Evolutionary conservation across 92 coral and sea anemone genomes (phyloP), one percentile per base, ranked within the genome.

Genomic region (Montipora capitata): DNA sequence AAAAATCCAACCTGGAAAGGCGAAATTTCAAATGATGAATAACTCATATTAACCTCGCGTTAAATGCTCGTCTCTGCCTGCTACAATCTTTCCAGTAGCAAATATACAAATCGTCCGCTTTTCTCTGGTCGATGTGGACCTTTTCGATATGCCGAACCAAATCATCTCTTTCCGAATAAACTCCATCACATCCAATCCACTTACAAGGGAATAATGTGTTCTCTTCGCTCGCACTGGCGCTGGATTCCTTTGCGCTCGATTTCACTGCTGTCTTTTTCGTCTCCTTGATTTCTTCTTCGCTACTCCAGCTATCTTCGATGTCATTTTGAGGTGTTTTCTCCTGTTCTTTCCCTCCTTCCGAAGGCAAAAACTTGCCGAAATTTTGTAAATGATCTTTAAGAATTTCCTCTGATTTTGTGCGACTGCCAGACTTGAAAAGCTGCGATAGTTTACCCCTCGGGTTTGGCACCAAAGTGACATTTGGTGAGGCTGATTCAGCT

Each of bases 21-120:
- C 15, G 14, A n/a, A 59, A 59, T 59, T 12, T 10, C 72, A 67
- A 67, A 67, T 38, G 10, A 89, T 20, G 90, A 72, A 81, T 89
- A 93, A 90, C 93, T 91, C 4, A 16, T 13, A 16, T 61, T 61
- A 35, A 67, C 44, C 99, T 84, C 39, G 99, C 99, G 70, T 98
- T 98, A 49, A 98, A 98, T 11, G 98, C 97, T 74, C 96, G 91
- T 45, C 96, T 88, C 85, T 98, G 98, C 9, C 99, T 90, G 18
- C 96, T 93, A 69, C 99, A 98, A n/a, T 93, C 91, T 40, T 98
- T 95, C 99, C 99, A 98, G 80, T 94, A 98, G 68, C 99, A 98
- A 16, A 98, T 96, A 75, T 96, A 98, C 75, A 96, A 89, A 76
- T 98, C 99, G 63, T 98, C 99, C 5, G 99, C 98, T 76, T 98